A percentile compares a stretch with the other conserved stretches of the same genome.
Conservation (phyloP, 2,113 vertebrate genomes). For the Neofelis nebulosa region DNA sequence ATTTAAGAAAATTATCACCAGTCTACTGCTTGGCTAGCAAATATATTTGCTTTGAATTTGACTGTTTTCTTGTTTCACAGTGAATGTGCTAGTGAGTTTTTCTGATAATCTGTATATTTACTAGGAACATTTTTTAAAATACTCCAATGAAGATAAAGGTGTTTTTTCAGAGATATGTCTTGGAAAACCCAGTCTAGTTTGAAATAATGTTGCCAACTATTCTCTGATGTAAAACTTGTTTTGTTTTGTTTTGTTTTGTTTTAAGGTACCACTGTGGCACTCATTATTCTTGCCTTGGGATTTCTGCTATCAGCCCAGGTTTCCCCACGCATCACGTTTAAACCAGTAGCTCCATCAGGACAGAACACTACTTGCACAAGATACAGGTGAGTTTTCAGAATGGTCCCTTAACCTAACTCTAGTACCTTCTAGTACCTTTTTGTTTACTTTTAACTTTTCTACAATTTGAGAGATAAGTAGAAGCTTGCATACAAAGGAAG, state of each 20-base stretch:
- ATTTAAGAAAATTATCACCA: not conserved
- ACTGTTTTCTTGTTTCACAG: not conserved
- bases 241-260: not conserved
- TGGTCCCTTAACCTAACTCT: not conserved
- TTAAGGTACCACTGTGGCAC: slow-evolving; percentile 92
- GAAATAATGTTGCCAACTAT: slow-evolving; percentile 33
- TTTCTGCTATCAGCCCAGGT: slow-evolving; percentile 96
- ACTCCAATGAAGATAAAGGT: not conserved
- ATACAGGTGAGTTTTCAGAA: slow-evolving; percentile 90
- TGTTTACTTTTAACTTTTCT: not conserved
- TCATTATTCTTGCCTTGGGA: slow-evolving; percentile 92
- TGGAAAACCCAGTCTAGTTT: slow-evolving; percentile 28
- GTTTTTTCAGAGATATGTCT: not conserved
- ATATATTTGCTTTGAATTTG: slow-evolving; percentile 43
- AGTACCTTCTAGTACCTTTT: not conserved
- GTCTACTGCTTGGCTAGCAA: slow-evolving; percentile 52
- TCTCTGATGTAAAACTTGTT: slow-evolving; percentile 57
- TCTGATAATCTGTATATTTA: not conserved
- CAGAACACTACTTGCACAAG: slow-evolving; percentile 92
- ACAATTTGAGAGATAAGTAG: not conserved
- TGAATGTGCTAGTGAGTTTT: slow-evolving; percentile 1
- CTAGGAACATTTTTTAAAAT: not conserved
- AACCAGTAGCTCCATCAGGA: slow-evolving; percentile 87
- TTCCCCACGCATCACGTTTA: slow-evolving; percentile 92
- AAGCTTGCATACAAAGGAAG: not conserved